Evolutionary conservation across 37 sponge, comb jelly and placozoan species (phyloP), one percentile per base, ranked within the genome.

Genomic region (Theonella swinhoei): DNA sequence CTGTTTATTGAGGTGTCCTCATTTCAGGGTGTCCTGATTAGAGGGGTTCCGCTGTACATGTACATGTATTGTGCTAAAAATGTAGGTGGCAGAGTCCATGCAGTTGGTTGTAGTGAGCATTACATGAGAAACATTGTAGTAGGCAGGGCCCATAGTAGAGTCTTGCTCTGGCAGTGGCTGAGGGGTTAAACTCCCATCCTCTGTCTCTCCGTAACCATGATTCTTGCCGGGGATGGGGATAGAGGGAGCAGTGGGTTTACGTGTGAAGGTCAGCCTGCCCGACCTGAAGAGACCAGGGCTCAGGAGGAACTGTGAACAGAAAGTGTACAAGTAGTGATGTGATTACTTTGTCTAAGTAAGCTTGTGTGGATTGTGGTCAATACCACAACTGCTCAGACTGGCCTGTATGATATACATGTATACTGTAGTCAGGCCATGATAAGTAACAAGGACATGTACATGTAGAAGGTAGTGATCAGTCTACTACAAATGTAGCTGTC

Each of bases 61-160:
- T n/a, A n/a, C n/a, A n/a, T n/a, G n/a, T n/a, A n/a, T 19, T 19
- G 19, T 19, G 19, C 60, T 20, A 20, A 58, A 58, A 19, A 58
- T 58, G 11, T 28, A 39, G 43, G 0, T 3, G 11, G 42, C 31
- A 43, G 9, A 26, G 26, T 33, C 22, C 1, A 32, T 30, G 17
- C n/a, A 1, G 22, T 25, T 0, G n/a, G n/a, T n/a, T n/a, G n/a
- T n/a, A n/a, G n/a, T n/a, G n/a, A n/a, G n/a, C n/a, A n/a, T n/a
- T 36, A 92, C 93, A 64, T 83, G 71, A 24, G 73, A 19, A 19
- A 90, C 72, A 34, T 87, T 80, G 79, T 98, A 98, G 85, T 94
- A 98, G 9, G 98, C 98, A 23, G 98, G 98, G 30, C 98, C 98
- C 79, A 98, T 78, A 7, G 96, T 85, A 23, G 74, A 32, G 77